Evolutionary conservation across 2,888 invertebrate genomes (phyloP), one percentile per base, ranked within the genome.

Genomic region (Drosophila yooni): DNA sequence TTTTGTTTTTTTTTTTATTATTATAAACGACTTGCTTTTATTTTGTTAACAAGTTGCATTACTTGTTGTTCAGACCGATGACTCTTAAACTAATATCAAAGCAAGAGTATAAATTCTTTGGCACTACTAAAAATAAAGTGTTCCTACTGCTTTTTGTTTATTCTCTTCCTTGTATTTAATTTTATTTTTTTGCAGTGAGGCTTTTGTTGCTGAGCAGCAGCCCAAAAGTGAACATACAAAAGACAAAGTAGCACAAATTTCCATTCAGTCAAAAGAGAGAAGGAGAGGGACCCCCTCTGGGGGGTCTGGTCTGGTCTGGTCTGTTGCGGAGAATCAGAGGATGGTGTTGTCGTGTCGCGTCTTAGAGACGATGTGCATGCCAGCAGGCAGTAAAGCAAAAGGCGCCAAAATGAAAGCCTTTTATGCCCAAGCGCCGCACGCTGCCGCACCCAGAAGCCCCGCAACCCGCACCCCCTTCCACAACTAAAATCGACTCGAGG

Each of bases 211-310:
- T 60, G 63, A 79, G 80, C 71, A 71, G 67, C 72, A 73, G 70
- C 74, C 65, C 62, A 80, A 76, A 81, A 83, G 77, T 87, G 80
- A 84, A 82, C 85, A 89, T 52, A 78, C 87, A 88, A 87, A 90
- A 88, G 89, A 90, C 89, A 87, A 87, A 90, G 90, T 90, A 83
- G 87, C 88, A 81, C 90, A 87, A 90, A 90, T 90, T 90, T 79
- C 67, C 79, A 81, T 65, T 56, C 70, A 68, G 57, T 54, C 52
- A 54, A 46, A 67, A 40, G 33, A n/a, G 51, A 18, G 15, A 11
- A 31, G 11, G 40, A 27, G 34, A 25, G 3, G 34, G 15, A 33
- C 3, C 33, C 33, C 33, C 33, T 33, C 6, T 15, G 34, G 15
- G 25, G 27, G 3, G 27, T 1, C 27, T 29, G 43, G 51, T 46